These are phyloP conservation scores for Asobara japonica DNA, from an alignment of 1,140 invertebrate species.

Conservation along the genomic window DNA sequence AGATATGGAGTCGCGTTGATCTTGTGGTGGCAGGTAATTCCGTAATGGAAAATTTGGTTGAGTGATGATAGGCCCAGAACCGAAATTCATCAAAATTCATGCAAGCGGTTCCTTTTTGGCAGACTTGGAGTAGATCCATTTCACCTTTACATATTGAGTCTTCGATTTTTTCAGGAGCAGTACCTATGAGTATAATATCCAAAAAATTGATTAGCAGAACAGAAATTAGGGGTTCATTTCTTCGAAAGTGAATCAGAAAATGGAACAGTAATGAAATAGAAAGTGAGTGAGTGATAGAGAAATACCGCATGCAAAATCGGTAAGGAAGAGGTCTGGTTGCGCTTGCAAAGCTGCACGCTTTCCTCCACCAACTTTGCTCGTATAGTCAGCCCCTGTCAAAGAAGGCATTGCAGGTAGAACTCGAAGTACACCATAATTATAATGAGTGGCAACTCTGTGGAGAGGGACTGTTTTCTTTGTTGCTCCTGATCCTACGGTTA, in stretches of 20 bases:
- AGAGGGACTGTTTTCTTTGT: not conserved
- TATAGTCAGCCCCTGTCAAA: not conserved
- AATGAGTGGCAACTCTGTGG: not conserved
- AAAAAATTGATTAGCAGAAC: too few species aligned
- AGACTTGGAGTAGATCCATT: not conserved
- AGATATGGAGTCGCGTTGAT: conserved; percentile 10
- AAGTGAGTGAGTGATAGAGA: too few species aligned
- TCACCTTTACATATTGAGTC: too few species aligned
- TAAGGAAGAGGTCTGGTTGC: not conserved
- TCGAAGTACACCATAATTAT: not conserved
- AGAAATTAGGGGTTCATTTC: too few species aligned
- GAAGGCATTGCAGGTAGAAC: not conserved
- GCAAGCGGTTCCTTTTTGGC: not conserved
- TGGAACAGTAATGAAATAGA: too few species aligned
- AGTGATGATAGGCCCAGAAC: not conserved
- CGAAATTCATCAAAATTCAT: conserved; percentile 2
- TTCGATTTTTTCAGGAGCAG: too few species aligned
- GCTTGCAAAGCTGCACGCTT: not conserved
- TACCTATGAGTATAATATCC: too few species aligned
- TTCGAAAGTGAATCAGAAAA: too few species aligned
- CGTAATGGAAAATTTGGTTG: not conserved
- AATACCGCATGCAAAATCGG: not conserved
- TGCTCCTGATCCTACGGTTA: not conserved
- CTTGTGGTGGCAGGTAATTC: conserved; percentile 3
- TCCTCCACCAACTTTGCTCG: not conserved